phyloP scores from a whole-genome alignment of 1,140 invertebrate genomes.

The Atta texana region DNA sequence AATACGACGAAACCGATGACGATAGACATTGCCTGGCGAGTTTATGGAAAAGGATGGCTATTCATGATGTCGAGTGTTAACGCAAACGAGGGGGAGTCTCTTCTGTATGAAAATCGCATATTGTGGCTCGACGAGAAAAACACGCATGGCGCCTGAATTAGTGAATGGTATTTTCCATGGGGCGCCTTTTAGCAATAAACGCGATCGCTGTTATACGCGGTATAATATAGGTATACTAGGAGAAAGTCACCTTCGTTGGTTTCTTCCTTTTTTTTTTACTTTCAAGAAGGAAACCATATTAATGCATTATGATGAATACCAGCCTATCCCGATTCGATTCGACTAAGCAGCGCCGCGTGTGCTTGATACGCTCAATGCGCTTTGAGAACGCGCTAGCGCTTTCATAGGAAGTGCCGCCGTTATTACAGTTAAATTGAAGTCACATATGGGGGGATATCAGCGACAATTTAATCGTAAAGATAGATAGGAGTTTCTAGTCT shows the following conservation, averaged over 20 bases:
- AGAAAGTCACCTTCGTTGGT: slow-evolving; percentile 16
- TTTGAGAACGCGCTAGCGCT: slow-evolving; percentile 58
- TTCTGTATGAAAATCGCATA: slow-evolving; percentile 41
- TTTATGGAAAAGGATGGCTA: slow-evolving; percentile 43
- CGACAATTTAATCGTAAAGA: slow-evolving; percentile 12
- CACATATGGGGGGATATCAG: neutral
- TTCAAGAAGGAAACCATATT: slow-evolving; percentile 65
- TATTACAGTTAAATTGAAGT: slow-evolving; percentile 30
- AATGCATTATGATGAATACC: slow-evolving; percentile 61
- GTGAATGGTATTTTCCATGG: slow-evolving; percentile 21
- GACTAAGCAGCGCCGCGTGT: slow-evolving; percentile 32
- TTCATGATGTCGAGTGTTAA: slow-evolving; percentile 43
- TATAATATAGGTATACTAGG: neutral
- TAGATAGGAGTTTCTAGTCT: slow-evolving; percentile 11
- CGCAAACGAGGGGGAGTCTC: slow-evolving; percentile 6
- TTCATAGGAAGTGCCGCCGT: slow-evolving; percentile 54
- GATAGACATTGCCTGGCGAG: slow-evolving; percentile 22
- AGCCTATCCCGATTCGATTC: slow-evolving; percentile 60
- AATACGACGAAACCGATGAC: neutral
- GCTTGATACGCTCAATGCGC: slow-evolving; percentile 56
- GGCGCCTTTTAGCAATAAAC: slow-evolving; percentile 25
- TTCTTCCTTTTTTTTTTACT: slow-evolving; percentile 30
- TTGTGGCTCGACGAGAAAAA: slow-evolving; percentile 32
- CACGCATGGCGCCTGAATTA: slow-evolving; percentile 9
- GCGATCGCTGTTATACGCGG: neutral